Evolutionary conservation across 2,888 invertebrate genomes (phyloP), one percentile per base, ranked within the genome.

Genomic region (Toxonevra muliebris): DNA sequence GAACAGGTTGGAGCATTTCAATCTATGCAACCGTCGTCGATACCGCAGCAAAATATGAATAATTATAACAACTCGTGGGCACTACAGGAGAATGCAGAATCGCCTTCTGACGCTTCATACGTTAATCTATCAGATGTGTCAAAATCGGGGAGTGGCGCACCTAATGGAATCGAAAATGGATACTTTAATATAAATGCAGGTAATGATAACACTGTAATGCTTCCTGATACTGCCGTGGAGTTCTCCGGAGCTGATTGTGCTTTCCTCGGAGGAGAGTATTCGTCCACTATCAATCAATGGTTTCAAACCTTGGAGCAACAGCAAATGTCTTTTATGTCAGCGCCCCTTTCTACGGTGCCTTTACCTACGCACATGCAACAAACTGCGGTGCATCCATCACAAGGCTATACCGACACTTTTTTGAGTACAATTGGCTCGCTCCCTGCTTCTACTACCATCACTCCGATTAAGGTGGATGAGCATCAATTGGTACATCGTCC

Each of bases 251-350:
- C 55, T 12, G 68, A 68, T 30, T 60, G 53, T n/a, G 13, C 61
- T 17, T 64, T 61, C 12, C 30, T 65, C 1, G 45, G 61, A 41
- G 55, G 57, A 1, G 68, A 65, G 13, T 65, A 68, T 60, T 17
- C 61, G 7, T 65, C 68, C 15, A 15, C 63, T 8, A 57, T 55
- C 12, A 65, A 61, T 50, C 68, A 68, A 12, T 64, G 64, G 30
- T 68, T 64, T 52, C 68, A 61, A 42, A 61, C 20, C 20, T 57
- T 60, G 13, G 68, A 68, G 4, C 64, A 68, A 12, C 64, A 68
- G 50, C 68, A 68, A 19, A 45, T 65, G 30, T 58, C 58, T 10
- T 67, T 62, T 48, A 64, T 55, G 55, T 41, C 60, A 5, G 43
- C 61, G 3, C 52, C 63, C 15, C 42, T 54, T 30, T 5, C 59